Evolutionary conservation across 2,888 invertebrate genomes (phyloP).

Genomic region (Podabrus alpinus): DNA sequence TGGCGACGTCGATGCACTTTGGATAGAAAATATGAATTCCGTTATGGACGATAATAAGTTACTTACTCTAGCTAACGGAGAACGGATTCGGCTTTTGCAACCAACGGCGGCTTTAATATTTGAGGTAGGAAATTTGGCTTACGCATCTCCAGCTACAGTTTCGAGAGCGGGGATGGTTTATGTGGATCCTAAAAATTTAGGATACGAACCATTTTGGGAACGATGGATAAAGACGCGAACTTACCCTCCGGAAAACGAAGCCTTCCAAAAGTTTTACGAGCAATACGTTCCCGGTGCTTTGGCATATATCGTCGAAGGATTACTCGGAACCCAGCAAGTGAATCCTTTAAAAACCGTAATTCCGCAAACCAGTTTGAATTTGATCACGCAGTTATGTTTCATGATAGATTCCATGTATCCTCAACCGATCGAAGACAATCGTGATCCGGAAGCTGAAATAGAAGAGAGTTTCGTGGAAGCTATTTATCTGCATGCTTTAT

Average conservation of each 20-base stretch:
- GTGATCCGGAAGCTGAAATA: conserved; percentile 57
- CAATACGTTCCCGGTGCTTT: conserved; percentile 76
- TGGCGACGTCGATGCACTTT: conserved; percentile 91
- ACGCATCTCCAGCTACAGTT: conserved; percentile 91
- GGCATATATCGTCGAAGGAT: conserved; percentile 71
- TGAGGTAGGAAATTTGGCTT: conserved; percentile 88
- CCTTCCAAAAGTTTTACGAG: conserved; percentile 65
- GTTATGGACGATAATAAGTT: conserved; percentile 95
- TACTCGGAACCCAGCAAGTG: conserved; percentile 73
- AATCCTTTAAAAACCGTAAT: conserved; percentile 79
- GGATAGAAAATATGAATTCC: conserved; percentile 97
- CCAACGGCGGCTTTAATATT: conserved; percentile 83
- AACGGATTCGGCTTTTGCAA: conserved; percentile 81
- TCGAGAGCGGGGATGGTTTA: conserved; percentile 94
- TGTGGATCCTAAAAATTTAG: conserved; percentile 89
- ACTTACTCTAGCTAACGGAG: conserved; percentile 87
- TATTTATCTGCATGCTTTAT: conserved; percentile 74
- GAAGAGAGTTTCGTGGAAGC: conserved; percentile 69
- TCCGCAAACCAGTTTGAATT: conserved; percentile 82
- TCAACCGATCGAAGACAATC: conserved; percentile 52
- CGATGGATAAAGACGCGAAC: conserved; percentile 72
- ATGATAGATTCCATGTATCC: conserved; percentile 77
- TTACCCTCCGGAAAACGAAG: conserved; percentile 55
- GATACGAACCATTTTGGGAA: conserved; percentile 85
- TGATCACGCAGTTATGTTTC: conserved; percentile 83